Percentiles rank a stretch among this genome's conserved stretches.
phyloP scores from a whole-genome alignment of 2,113 vertebrate species.

The Chinchilla lanigera region DNA sequence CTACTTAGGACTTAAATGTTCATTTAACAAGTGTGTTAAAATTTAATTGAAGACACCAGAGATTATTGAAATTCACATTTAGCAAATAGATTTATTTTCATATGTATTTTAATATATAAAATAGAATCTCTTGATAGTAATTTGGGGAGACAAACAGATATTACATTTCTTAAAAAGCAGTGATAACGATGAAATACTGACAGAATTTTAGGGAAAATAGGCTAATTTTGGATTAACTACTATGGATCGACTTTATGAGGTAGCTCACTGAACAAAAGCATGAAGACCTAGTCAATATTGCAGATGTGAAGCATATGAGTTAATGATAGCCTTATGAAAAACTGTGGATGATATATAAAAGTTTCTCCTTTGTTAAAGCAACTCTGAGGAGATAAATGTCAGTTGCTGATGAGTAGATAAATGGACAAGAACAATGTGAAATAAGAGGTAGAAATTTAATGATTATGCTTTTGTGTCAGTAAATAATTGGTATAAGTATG shows the following conservation, averaged over 20 bases:
- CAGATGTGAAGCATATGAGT: neutral
- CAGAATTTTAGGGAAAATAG: neutral
- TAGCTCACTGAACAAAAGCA: neutral
- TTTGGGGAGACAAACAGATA: neutral
- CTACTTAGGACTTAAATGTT: neutral
- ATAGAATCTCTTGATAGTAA: neutral
- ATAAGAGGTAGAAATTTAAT: neutral
- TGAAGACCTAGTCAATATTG: neutral
- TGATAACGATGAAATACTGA: neutral
- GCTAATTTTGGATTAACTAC: neutral
- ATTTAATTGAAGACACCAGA: neutral
- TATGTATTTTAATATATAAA: neutral
- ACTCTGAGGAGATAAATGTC: neutral
- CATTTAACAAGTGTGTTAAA: neutral
- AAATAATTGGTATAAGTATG: neutral
- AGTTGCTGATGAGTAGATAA: neutral
- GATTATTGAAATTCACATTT: neutral
- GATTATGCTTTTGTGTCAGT: neutral
- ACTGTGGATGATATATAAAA: neutral
- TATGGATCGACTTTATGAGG: neutral
- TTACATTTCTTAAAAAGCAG: neutral
- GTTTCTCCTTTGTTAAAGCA: neutral
- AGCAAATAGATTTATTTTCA: neutral
- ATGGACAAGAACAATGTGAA: neutral
- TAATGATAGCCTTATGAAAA: neutral